These are phyloP conservation scores for Nycticebus coucang DNA, from an alignment of 2,113 vertebrate species.

Conservation along the genomic window DNA sequence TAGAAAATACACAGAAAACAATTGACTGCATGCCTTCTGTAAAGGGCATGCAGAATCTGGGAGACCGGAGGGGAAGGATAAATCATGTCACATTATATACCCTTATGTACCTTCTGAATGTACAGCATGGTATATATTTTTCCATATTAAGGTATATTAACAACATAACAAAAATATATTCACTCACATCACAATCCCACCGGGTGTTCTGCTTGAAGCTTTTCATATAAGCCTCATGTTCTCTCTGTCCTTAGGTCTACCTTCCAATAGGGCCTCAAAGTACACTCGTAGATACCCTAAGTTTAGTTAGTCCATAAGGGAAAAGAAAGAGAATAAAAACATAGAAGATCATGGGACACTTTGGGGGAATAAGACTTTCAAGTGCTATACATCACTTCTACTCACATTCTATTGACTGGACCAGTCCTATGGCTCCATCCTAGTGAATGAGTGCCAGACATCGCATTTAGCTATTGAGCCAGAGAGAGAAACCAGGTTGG, in stretches of 20 bases:
- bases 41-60: background rate
- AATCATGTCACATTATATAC: background rate
- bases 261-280: background rate
- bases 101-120: background rate
- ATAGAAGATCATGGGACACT: background rate
- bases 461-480: background rate
- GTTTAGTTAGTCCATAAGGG: background rate
- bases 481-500: background rate
- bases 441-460: background rate
- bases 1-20: background rate
- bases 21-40: background rate
- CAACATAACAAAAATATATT: background rate
- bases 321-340: background rate
- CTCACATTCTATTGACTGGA: background rate
- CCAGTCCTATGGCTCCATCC: background rate
- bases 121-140: background rate
- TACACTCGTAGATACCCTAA: background rate
- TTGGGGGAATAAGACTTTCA: background rate
- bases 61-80: background rate
- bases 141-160: background rate
- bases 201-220: background rate
- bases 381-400: background rate
- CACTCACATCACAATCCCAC: background rate
- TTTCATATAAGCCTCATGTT: background rate
- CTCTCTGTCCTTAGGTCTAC: background rate